Percentiles rank a stretch among this genome's conserved stretches.
These are phyloP conservation scores for Otus sunia DNA, from an alignment of 2,113 vertebrate genomes.

Conservation along the genomic window DNA sequence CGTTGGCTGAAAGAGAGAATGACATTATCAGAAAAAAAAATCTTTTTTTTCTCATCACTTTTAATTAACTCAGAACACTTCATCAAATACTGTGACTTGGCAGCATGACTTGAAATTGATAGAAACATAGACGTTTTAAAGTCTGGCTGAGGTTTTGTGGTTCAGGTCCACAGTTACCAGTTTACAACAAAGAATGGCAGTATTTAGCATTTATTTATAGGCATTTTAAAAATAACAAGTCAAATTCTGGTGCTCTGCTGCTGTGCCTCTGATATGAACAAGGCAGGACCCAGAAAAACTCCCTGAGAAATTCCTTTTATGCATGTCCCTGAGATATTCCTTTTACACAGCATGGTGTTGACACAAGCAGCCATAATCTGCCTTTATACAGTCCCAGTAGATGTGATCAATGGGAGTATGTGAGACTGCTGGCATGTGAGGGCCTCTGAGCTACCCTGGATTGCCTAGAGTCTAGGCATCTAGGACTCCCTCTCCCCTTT, in stretches of 20 bases:
- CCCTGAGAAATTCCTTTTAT: neutral
- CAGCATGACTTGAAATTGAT: neutral
- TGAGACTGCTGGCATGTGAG: neutral
- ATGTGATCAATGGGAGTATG: neutral
- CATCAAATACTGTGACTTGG: neutral
- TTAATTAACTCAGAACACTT: conserved; percentile 19
- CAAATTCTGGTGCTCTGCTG: neutral
- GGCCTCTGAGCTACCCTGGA: neutral
- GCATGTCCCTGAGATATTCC: neutral
- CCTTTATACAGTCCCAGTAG: neutral
- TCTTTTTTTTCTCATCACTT: neutral
- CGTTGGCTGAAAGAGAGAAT: neutral
- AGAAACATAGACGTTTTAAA: neutral
- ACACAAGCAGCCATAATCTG: neutral
- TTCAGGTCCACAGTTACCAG: neutral
- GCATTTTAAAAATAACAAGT: neutral
- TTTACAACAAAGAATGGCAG: neutral
- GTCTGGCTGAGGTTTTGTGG: neutral
- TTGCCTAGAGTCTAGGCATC: neutral
- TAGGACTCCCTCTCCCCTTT: neutral
- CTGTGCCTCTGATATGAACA: neutral
- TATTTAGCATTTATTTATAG: neutral
- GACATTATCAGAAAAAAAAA: neutral
- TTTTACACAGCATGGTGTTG: neutral
- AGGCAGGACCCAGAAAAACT: neutral